Evolutionary conservation across 2,113 vertebrate genomes (phyloP).

Genomic region (Eclectus roratus): DNA sequence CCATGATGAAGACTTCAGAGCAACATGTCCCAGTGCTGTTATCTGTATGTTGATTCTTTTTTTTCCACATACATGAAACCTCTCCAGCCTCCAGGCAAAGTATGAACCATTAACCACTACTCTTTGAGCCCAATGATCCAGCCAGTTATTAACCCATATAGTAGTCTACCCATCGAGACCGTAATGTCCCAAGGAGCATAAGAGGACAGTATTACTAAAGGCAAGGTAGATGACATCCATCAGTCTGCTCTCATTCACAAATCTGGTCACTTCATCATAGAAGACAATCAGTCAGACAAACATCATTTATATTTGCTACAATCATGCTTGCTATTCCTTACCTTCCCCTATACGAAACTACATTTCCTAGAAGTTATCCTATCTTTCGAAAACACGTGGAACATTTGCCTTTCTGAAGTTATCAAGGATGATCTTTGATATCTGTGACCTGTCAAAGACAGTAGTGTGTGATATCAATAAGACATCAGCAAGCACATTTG

Average conservation of each 20-base stretch:
- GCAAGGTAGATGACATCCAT: neutral
- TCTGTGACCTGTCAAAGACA: neutral
- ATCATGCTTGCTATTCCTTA: neutral
- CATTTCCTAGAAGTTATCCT: neutral
- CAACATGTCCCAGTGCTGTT: neutral
- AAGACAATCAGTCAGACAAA: neutral
- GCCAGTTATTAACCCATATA: neutral
- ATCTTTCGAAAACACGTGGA: neutral
- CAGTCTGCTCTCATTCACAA: neutral
- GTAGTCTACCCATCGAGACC: accelerated
- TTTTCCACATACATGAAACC: neutral
- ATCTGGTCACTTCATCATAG: neutral
- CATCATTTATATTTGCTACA: neutral
- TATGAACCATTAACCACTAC: neutral
- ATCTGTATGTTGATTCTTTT: neutral
- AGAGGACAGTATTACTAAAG: neutral
- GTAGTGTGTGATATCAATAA: neutral
- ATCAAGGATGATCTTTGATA: neutral
- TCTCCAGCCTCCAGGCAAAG: neutral
- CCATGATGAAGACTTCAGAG: neutral
- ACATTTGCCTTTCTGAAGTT: neutral
- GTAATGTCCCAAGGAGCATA: neutral
- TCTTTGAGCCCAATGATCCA: neutral
- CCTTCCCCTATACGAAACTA: neutral
- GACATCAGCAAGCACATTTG: neutral